A percentile compares a stretch with the other conserved stretches of the same genome.
These are phyloP conservation scores for Crenuchus spilurus DNA, from an alignment of 2,797 vertebrate genomes.

Conservation along the genomic window DNA sequence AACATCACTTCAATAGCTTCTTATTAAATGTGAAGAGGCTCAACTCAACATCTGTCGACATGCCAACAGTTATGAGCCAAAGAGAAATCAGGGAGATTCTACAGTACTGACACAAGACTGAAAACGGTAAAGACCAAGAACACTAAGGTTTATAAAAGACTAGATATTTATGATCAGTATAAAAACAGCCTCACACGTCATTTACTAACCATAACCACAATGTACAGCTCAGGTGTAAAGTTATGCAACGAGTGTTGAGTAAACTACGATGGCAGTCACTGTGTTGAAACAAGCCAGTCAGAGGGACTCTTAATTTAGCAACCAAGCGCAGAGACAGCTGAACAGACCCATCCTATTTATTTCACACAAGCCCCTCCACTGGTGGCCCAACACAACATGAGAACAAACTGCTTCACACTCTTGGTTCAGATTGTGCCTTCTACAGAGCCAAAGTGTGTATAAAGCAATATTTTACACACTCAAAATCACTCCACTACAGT, in stretches of 20 bases:
- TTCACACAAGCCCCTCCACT: slow-evolving; percentile 64
- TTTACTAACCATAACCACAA: background rate
- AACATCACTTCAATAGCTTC: too few species aligned
- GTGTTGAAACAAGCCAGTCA: slow-evolving; percentile 64
- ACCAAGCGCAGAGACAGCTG: slow-evolving; percentile 79
- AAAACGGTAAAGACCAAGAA: background rate
- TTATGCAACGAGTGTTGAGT: background rate
- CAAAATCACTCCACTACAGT: background rate
- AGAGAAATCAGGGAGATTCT: too few species aligned
- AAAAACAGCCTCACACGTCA: background rate
- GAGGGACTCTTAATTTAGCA: slow-evolving; percentile 76
- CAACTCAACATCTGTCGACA: background rate
- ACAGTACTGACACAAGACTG: background rate
- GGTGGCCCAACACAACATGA: slow-evolving; percentile 27
- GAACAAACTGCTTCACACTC: background rate
- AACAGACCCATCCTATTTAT: slow-evolving; percentile 78
- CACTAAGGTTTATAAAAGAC: background rate
- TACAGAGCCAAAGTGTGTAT: slow-evolving; percentile 27
- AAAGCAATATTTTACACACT: background rate
- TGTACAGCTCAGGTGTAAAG: background rate
- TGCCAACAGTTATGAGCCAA: background rate
- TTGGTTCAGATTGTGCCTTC: slow-evolving; percentile 41
- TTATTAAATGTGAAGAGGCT: background rate
- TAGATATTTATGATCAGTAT: background rate
- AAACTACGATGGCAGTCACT: background rate